Conservation (phyloP, 2,797 vertebrate species). For the Pachyuromys duprasi region DNA sequence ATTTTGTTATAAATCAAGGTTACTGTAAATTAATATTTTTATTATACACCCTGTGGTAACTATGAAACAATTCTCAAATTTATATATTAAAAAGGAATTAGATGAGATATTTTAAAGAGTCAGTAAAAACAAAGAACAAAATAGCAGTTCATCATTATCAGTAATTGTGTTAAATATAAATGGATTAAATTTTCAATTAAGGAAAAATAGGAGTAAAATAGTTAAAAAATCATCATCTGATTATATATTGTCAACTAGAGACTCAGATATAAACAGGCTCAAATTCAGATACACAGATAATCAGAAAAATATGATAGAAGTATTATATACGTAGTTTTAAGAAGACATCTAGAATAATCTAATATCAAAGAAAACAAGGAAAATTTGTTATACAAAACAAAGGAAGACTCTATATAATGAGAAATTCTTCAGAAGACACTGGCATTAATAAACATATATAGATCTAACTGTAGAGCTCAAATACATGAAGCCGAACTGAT, state of each 20-base stretch:
- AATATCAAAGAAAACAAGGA: background rate
- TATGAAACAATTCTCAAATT: background rate
- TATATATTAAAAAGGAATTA: background rate
- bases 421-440: background rate
- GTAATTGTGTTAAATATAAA: background rate
- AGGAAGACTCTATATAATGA: background rate
- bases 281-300: background rate
- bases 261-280: background rate
- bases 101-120: background rate
- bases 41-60: background rate
- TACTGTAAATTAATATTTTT: conserved; percentile 14
- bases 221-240: background rate
- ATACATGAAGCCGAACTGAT: background rate
- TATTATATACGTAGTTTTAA: background rate
- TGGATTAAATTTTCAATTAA: background rate
- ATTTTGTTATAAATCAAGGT: background rate
- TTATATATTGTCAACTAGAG: background rate
- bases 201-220: background rate
- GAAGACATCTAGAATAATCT: background rate
- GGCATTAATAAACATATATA: background rate
- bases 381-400: background rate
- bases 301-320: background rate
- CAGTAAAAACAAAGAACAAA: conserved; percentile 18
- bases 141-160: background rate
- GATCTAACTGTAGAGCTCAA: background rate